Percentiles rank a stretch among this genome's conserved stretches.
These are phyloP conservation scores for Triplophysa rosa DNA, from an alignment of 2,113 vertebrate species.

Conservation along the genomic window DNA sequence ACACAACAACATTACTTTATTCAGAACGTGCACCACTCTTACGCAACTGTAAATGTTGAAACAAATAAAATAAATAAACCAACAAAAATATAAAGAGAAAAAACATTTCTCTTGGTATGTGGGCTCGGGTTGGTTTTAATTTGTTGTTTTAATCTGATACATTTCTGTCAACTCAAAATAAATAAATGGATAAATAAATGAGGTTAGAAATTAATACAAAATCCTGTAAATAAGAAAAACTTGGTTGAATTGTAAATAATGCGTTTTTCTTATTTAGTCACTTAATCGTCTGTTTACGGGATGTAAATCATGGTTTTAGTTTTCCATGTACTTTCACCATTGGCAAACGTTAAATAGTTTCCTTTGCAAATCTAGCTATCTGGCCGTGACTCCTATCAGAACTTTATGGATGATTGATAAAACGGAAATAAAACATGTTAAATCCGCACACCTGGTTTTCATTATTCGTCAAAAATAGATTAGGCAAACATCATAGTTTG, in stretches of 20 bases:
- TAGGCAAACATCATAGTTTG: slow-evolving; percentile 4
- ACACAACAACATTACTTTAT: background rate
- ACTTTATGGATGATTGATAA: slow-evolving; percentile 47
- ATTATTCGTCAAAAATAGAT: slow-evolving; percentile 51
- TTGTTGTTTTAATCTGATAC: too few species aligned
- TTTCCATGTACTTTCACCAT: slow-evolving; percentile 32
- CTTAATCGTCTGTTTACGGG: slow-evolving; percentile 42
- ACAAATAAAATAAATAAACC: too few species aligned
- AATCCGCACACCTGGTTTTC: slow-evolving; percentile 44
- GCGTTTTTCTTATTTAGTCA: slow-evolving; percentile 14
- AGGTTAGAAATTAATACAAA: background rate
- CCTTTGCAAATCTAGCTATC: slow-evolving; percentile 17
- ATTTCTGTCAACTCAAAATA: too few species aligned
- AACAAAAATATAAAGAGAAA: too few species aligned
- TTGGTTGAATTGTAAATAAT: slow-evolving; percentile 28
- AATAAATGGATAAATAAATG: too few species aligned
- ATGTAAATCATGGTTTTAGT: slow-evolving; percentile 15
- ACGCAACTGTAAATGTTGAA: too few species aligned
- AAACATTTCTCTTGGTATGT: too few species aligned
- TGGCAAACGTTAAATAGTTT: slow-evolving; percentile 42
- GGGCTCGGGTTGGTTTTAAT: too few species aligned
- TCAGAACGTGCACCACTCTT: too few species aligned
- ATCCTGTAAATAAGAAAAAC: background rate
- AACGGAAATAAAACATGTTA: slow-evolving; percentile 37
- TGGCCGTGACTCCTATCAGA: slow-evolving; percentile 42